A percentile compares a stretch with the other conserved stretches of the same genome.
phyloP scores from a whole-genome alignment of 2,888 invertebrate genomes.

The Carpatolechia fugitivella region DNA sequence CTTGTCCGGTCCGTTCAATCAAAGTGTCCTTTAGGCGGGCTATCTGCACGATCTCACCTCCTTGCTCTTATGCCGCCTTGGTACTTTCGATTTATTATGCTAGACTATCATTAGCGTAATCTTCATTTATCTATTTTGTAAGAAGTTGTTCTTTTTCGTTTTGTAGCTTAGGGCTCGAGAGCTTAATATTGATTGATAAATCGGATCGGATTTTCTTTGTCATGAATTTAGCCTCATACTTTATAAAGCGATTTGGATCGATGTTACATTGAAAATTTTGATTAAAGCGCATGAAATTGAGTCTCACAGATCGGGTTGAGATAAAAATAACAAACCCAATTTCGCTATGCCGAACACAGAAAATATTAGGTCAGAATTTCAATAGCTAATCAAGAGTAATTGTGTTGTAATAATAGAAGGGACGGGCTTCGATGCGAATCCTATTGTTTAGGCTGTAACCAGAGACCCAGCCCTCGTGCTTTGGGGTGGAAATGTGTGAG shows the following conservation, averaged over 20 bases:
- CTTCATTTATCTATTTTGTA: conserved; percentile 49
- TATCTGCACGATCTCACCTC: conserved; percentile 63
- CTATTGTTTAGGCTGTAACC: conserved; percentile 43
- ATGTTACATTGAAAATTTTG: no score
- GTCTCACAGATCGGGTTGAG: conserved; percentile 4
- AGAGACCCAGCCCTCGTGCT: conserved; percentile 27
- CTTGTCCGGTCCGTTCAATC: conserved; percentile 75
- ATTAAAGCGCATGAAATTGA: background rate
- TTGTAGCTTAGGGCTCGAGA: conserved; percentile 2
- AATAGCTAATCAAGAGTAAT: conserved; percentile 56
- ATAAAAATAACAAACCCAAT: conserved; percentile 8
- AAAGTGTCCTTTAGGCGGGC: conserved; percentile 68
- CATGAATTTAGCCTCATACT: background rate
- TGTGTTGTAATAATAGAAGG: conserved; percentile 44
- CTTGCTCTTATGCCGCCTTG: conserved; percentile 56
- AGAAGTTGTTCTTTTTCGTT: conserved; percentile 5
- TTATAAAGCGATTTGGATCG: no score
- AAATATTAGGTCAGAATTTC: conserved; percentile 39
- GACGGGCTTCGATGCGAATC: conserved; percentile 27
- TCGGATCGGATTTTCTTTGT: conserved; percentile 1
- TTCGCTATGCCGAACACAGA: conserved; percentile 6
- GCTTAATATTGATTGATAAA: conserved; percentile 6
- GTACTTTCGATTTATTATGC: conserved; percentile 60
- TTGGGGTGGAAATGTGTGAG: conserved; percentile 29
- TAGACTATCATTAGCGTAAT: conserved; percentile 56